Evolutionary conservation across 1,140 invertebrate species (phyloP).

Genomic region (Orius insidiosus): DNA sequence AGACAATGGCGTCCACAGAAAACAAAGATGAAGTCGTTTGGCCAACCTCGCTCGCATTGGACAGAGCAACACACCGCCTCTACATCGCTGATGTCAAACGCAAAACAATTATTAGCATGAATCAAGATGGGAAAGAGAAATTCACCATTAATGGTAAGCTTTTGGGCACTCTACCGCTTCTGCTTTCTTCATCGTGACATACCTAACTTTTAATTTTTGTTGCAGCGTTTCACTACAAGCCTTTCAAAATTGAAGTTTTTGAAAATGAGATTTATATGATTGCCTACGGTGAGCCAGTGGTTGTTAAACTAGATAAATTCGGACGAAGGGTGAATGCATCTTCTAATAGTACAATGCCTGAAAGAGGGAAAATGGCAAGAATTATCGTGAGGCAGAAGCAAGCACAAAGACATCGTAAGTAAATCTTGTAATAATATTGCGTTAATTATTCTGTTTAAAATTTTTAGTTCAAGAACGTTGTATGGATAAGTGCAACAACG

Average conservation of each 20-base stretch:
- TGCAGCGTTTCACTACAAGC: slow-evolving; percentile 22
- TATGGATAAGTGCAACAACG: no score
- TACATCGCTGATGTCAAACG: slow-evolving; percentile 63
- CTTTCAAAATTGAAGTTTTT: slow-evolving; percentile 54
- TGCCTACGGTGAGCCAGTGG: slow-evolving; percentile 28
- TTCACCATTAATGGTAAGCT: slow-evolving; percentile 33
- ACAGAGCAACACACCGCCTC: slow-evolving; percentile 35
- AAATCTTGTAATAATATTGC: no score
- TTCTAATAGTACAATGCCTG: slow-evolving; percentile 23
- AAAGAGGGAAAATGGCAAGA: background rate
- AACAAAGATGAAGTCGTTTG: slow-evolving; percentile 33
- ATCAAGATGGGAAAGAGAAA: slow-evolving; percentile 54
- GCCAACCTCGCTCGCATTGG: slow-evolving; percentile 46
- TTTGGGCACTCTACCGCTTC: background rate
- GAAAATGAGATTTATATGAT: slow-evolving; percentile 51
- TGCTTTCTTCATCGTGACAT: background rate
- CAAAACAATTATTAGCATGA: slow-evolving; percentile 54
- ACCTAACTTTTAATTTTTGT: background rate
- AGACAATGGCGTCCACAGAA: slow-evolving; percentile 27
- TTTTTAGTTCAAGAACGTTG: no score
- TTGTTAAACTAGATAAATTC: background rate
- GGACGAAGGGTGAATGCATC: slow-evolving; percentile 28
- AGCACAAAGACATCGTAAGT: slow-evolving; percentile 51
- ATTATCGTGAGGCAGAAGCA: slow-evolving; percentile 25
- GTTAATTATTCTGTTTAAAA: no score